Evolutionary conservation across 1,140 invertebrate species (phyloP).

Genomic region (Bombus superbus): DNA sequence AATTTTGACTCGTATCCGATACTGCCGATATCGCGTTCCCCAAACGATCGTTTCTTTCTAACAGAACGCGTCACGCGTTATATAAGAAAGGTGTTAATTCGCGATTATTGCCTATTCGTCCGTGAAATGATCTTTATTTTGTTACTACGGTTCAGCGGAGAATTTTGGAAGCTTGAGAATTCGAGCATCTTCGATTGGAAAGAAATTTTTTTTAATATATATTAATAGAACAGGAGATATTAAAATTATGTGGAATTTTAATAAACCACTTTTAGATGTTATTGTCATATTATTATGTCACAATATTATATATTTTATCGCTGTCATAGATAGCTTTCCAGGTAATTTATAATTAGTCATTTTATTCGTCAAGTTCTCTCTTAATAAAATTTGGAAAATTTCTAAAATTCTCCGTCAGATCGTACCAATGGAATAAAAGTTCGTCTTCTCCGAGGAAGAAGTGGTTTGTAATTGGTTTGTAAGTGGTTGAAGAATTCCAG

Average conservation of each 20-base stretch:
- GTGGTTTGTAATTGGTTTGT: not conserved
- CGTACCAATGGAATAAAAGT: too few relatives aligned
- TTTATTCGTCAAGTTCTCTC: not conserved
- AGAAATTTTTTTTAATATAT: too few relatives aligned
- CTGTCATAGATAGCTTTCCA: not conserved
- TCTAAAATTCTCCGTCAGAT: not conserved
- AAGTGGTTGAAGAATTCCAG: not conserved
- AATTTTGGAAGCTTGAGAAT: not conserved
- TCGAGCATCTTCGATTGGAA: not conserved
- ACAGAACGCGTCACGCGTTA: not conserved
- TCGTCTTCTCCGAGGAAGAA: too few relatives aligned
- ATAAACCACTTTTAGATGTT: too few relatives aligned
- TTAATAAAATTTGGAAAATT: not conserved
- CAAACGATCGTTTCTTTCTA: not conserved
- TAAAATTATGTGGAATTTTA: too few relatives aligned
- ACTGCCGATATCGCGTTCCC: not conserved
- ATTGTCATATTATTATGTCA: too few relatives aligned
- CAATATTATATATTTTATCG: not conserved
- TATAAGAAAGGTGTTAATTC: not conserved
- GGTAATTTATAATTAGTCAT: not conserved
- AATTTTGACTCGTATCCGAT: not conserved
- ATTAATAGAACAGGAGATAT: too few relatives aligned
- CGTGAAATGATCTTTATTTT: not conserved
- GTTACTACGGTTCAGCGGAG: too few relatives aligned
- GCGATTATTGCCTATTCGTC: not conserved